phyloP scores from a whole-genome alignment of 2,797 vertebrate genomes.

The Phrynocephalus forsythii region DNA sequence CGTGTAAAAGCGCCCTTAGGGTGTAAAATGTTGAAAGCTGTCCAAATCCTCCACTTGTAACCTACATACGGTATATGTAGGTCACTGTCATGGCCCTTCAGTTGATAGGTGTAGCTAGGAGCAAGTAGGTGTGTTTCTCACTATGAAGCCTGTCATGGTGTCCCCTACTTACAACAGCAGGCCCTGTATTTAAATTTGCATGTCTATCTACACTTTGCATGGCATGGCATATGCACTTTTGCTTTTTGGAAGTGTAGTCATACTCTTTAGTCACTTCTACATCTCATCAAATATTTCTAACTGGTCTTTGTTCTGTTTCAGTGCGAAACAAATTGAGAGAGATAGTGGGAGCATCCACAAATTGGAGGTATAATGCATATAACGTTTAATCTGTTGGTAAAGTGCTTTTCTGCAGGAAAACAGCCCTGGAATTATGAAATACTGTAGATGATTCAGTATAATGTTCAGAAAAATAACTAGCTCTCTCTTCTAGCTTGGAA shows the following conservation, averaged over 20 bases:
- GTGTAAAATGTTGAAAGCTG: too few species aligned
- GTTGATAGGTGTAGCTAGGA: too few species aligned
- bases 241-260: conserved; percentile 49
- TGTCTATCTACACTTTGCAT: conserved; percentile 59
- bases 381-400: not conserved
- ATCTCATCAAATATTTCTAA: conserved; percentile 39
- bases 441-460: not conserved
- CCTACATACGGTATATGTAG: too few species aligned
- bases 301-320: conserved; percentile 78
- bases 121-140: not conserved
- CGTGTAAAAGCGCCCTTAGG: too few species aligned
- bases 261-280: conserved; percentile 4
- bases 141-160: not conserved
- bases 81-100: too few species aligned
- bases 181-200: conserved; percentile 23
- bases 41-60: too few species aligned
- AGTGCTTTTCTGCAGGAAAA: not conserved
- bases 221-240: conserved; percentile 57
- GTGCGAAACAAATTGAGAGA: conserved; percentile 90
- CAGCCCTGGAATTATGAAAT: not conserved
- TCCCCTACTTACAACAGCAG: conserved; percentile 25
- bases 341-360: conserved; percentile 92
- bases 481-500: not conserved
- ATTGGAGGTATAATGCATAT: conserved; percentile 89
- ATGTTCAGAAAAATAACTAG: not conserved